These are phyloP conservation scores for Tethya wilhelma DNA, from an alignment of 37 sponge, comb jelly and placozoan species.

Conservation along the genomic window DNA sequence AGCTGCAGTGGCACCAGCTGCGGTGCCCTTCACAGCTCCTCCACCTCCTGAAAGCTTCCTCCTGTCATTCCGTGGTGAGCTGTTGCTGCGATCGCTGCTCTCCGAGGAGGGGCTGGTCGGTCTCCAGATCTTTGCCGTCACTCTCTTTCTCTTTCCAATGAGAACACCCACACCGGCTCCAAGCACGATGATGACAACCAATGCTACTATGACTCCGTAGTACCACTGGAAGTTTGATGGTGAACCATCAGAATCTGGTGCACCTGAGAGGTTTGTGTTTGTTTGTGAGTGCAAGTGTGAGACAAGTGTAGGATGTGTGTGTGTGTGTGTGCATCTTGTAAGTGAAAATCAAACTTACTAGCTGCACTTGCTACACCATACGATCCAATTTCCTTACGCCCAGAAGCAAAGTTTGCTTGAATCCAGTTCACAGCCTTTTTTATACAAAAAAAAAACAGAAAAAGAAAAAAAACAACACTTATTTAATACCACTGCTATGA, in stretches of 20 bases:
- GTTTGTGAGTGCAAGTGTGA: constrained; percentile 9
- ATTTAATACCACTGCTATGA: too few relatives aligned
- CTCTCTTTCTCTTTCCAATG: constrained; percentile 3
- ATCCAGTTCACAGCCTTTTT: constrained; percentile 15
- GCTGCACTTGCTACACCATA: constrained; percentile 1
- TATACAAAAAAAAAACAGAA: neutral
- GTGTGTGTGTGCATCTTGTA: too few relatives aligned
- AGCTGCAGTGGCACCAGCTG: neutral
- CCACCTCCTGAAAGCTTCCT: neutral
- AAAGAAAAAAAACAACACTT: too few relatives aligned
- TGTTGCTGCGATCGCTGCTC: neutral
- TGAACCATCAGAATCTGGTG: neutral
- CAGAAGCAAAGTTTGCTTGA: constrained; percentile 19
- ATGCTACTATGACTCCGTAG: neutral
- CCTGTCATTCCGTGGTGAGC: neutral
- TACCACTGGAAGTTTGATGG: neutral
- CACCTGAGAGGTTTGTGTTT: neutral
- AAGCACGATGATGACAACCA: neutral
- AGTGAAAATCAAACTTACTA: constrained; percentile 41
- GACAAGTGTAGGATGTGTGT: too few relatives aligned
- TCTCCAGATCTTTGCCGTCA: constrained; percentile 49
- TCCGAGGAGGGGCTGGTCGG: constrained; percentile 33
- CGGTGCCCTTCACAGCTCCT: neutral
- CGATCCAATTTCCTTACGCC: neutral
- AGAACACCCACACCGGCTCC: neutral